Evolutionary conservation across 2,888 invertebrate genomes (phyloP), one percentile per base, ranked within the genome.

Genomic region (Odontocolon sp.): DNA sequence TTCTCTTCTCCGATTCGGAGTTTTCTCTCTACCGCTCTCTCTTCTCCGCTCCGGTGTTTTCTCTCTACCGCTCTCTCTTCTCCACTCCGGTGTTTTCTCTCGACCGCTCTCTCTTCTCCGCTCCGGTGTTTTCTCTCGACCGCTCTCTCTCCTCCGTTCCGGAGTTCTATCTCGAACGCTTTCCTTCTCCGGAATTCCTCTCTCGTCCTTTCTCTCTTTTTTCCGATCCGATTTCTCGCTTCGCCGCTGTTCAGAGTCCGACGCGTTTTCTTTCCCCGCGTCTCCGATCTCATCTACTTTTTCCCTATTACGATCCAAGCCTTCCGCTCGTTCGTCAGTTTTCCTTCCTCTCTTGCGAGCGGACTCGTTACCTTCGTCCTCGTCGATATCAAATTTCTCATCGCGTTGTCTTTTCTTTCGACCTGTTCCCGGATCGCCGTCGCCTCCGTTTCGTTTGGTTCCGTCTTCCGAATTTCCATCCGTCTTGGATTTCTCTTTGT

Each of bases 191-290:
- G n/a, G n/a, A n/a, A n/a, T n/a, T n/a, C n/a, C n/a, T n/a, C n/a
- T n/a, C 0, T 28, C 26, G 40, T 1, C 2, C 5, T 18, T 18
- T 6, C 1, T 45, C 4, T 45, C 14, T 21, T 18, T 21, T 18
- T 9, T 6, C 8, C 18, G 42, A 16, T 45, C 11, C 2, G 42
- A 21, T 18, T 45, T 31, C 18, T 14, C 50, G 9, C 16, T 8
- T 31, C 9, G n/a, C 52, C n/a, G 2, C 50, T 47, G 11, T n/a
- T 9, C 54, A n/a, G n/a, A n/a, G n/a, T 54, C 16, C 8, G n/a
- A n/a, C n/a, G n/a, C 16, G 11, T n/a, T 2, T 2, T 76, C 71
- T 47, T 64, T 47, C 3, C 21, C 38, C 36, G n/a, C n/a, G 8
- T 52, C 42, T 28, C 21, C 56, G 11, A 9, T 47, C 2, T 21